Conservation (phyloP, 2,113 vertebrate species). For the Cinclus mexicanus region DNA sequence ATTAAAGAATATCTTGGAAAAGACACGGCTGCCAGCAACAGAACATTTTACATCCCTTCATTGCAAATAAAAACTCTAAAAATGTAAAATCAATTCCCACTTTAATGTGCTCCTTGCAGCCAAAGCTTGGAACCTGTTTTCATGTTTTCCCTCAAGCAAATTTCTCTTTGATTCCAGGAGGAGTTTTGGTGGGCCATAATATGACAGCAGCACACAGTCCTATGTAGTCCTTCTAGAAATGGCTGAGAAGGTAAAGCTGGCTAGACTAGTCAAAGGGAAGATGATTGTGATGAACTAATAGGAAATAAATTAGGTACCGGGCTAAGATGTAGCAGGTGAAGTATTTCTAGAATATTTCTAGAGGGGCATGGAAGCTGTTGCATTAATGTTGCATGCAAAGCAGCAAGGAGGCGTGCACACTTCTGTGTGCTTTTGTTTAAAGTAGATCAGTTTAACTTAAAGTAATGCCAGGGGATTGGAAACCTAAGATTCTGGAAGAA, state of each 20-base stretch:
- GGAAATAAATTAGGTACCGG: background rate
- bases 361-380: background rate
- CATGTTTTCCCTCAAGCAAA: background rate
- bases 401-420: rapidly evolving
- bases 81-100: background rate
- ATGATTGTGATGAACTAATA: background rate
- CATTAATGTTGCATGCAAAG: background rate
- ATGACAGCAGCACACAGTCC: background rate
- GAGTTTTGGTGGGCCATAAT: background rate
- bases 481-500: background rate
- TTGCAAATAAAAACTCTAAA: background rate
- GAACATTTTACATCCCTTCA: background rate
- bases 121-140: background rate
- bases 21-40: background rate
- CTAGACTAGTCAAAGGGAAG: background rate
- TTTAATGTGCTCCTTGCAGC: background rate
- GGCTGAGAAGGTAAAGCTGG: background rate
- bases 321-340: background rate
- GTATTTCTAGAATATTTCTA: background rate
- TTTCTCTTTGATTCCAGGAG: background rate
- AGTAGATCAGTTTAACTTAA: background rate
- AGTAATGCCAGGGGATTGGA: background rate
- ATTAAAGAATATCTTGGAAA: background rate
- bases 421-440: background rate
- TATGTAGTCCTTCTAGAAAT: background rate